Conservation (phyloP, 2,888 invertebrate genomes). For the Microplitis deprimator region DNA sequence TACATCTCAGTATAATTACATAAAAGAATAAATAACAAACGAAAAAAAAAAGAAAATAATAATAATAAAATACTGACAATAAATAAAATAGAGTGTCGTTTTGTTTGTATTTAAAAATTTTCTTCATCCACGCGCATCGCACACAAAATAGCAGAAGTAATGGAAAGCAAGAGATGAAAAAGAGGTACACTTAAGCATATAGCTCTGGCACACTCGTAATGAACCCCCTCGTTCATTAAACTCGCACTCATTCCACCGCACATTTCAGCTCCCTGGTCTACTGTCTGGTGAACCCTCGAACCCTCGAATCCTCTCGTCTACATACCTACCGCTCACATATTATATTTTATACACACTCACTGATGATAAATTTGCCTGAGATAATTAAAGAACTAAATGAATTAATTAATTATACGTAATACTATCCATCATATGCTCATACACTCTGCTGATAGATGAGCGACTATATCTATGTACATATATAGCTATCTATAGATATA, state of each 20-base stretch:
- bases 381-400: constrained; percentile 24
- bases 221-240: constrained; percentile 33
- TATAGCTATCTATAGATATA: background rate
- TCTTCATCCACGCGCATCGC: background rate
- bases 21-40: no score
- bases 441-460: background rate
- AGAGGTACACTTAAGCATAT: constrained; percentile 13
- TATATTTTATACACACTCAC: background rate
- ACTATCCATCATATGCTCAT: background rate
- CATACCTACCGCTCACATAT: background rate
- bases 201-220: constrained; percentile 1
- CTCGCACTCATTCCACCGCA: constrained; percentile 4
- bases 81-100: background rate
- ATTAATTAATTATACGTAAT: constrained; percentile 12
- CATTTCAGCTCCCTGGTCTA: background rate
- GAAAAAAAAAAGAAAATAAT: no score
- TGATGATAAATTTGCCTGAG: constrained; percentile 19
- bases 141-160: background rate
- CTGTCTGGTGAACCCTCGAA: background rate
- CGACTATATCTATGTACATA: background rate
- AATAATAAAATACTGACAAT: no score
- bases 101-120: background rate
- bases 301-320: background rate
- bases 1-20: no score
- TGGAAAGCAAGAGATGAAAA: background rate